These are phyloP conservation scores for Strigamia crassipes DNA, from an alignment of 2,888 invertebrate genomes.

Conservation along the genomic window DNA sequence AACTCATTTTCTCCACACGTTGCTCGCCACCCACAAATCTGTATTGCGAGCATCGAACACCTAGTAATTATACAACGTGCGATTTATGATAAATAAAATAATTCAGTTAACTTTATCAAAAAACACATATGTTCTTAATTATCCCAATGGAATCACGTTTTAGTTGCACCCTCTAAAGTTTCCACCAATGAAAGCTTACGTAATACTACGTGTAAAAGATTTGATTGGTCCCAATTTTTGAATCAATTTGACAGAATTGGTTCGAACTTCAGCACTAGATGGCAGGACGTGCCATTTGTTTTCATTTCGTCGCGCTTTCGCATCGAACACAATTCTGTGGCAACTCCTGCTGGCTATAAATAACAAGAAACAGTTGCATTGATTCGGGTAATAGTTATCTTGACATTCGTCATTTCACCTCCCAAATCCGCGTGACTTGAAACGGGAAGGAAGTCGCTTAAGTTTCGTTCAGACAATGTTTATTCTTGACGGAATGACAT, in stretches of 20 bases:
- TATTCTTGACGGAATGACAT: background rate
- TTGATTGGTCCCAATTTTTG: background rate
- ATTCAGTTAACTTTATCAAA: too few species aligned
- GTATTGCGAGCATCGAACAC: too few species aligned
- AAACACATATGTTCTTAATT: background rate
- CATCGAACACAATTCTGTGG: background rate
- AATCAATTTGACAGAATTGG: background rate
- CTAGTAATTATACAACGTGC: too few species aligned
- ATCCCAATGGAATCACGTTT: background rate
- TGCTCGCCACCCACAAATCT: too few species aligned
- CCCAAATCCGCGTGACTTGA: background rate
- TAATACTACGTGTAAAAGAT: background rate
- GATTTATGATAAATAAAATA: too few species aligned
- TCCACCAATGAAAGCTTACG: background rate
- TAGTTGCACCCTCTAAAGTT: background rate
- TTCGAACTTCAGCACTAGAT: background rate
- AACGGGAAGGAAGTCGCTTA: background rate
- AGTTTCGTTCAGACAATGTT: background rate
- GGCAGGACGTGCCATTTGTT: background rate
- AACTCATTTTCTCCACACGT: too few species aligned
- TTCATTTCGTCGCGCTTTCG: background rate
- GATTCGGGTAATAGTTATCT: slow-evolving; percentile 5
- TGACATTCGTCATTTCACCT: background rate
- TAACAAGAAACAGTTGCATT: background rate
- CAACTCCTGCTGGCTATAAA: background rate